Evolutionary conservation across 2,888 invertebrate genomes (phyloP), one percentile per base, ranked within the genome.

Genomic region (Agrotis exclamationis): DNA sequence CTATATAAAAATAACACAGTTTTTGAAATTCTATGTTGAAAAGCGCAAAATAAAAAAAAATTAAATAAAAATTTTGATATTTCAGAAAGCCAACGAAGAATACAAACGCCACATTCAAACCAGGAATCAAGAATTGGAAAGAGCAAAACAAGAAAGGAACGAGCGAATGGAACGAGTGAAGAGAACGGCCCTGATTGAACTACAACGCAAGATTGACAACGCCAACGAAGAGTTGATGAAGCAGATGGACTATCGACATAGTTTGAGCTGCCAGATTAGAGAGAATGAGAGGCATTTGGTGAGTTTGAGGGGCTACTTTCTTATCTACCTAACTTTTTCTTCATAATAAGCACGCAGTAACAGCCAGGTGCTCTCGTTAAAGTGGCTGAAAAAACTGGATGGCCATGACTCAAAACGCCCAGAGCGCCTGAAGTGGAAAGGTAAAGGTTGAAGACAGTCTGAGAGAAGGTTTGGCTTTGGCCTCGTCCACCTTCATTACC

Each of bases 161-260:
- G 83, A 87, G 48, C 88, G 79, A 9, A 94, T 93, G 94, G 89
- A 92, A 20, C 83, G 82, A 33, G 96, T 96, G 3, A 94, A 92
- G 56, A 85, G 85, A 33, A 87, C 83, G 2, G 94, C 96, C 0
- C 79, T 90, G 47, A 78, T 70, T 9, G 95, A 96, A 74, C 76
- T 95, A 2, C 87, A 90, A 22, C 88, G 85, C 5, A 90, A 88
- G 33, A 77, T 95, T 28, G 85, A 91, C 3, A 87, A 82, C 44
- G 93, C 95, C 0, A 91, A 93, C 44, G 86, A 90, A 5, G 96
- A 95, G 76, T 68, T 95, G 58, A 86, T 79, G 60, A 87, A 87
- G 47, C 96, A 96, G 71, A 85, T 92, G 5, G 91, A 93, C 9
- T 96, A 95, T 70, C 92, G 93, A 71, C 89, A 92, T n/a, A 86